Base-by-base conservation (phyloP, 2,797 vertebrate genomes). In the Melanotaenia maccullochi region DNA sequence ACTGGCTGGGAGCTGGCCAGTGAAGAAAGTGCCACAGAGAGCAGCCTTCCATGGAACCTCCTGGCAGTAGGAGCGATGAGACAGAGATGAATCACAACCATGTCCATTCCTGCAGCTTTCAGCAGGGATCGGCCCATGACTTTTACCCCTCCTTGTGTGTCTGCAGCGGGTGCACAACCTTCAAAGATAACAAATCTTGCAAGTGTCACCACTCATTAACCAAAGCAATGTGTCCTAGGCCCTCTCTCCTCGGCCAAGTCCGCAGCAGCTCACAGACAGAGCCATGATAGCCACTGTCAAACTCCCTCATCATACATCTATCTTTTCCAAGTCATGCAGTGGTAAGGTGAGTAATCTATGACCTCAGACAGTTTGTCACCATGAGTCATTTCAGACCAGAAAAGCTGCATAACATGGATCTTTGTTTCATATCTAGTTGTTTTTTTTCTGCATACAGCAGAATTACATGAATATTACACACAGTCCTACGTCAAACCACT, bases 201-300 rank as follows among this genome's bases (percentile, higher is more conserved):
- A 75, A 84, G 86, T 93, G 91, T 92, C 93, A 91, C 90, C 87
- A 83, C 85, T 89, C 90, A 92, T 93, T 93, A 92, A 92, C 79
- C 89, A 86, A 82, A 89, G 89, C 90, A 87, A 91, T 93, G 92
- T 90, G 89, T 92, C 89, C 84, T 8, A 60, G 82, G 87, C 87
- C 79, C 47, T 68, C 73, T 83, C 62, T 76, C 75, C 13, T 71
- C 24, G 71, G 85, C 84, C 79, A 57, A 72, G 76, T 86, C 78
- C 60, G n/a, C 78, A 30, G 78, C 73, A 65, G 76, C 64, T 79
- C 74, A 65, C 78, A 81, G 67, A 71, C 77, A 65, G 69, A 68
- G 68, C 60, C 70, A 81, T 70, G 78, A 82, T 78, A 85, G 73
- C 79, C 78, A 20, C 68, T 81, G 82, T 81, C 62, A 13, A 59